These are phyloP conservation scores for Hyles lineata DNA, from an alignment of 2,888 invertebrate genomes.

Conservation along the genomic window DNA sequence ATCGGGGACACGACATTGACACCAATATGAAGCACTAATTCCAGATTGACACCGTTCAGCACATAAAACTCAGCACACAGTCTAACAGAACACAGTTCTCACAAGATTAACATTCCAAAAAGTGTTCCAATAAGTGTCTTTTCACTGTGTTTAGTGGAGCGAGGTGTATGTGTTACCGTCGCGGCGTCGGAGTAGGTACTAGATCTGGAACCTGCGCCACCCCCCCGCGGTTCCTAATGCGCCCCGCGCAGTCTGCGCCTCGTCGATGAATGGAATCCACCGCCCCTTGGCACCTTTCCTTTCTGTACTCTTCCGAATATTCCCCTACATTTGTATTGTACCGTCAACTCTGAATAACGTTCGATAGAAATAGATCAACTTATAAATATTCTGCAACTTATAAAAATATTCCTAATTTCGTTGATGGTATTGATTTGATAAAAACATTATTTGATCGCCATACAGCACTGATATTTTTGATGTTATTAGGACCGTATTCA, in stretches of 20 bases:
- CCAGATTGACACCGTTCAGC: not conserved
- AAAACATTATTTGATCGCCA: not conserved
- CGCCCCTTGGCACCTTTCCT: conserved; percentile 60
- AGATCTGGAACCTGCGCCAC: conserved; percentile 61
- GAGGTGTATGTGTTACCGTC: conserved; percentile 47
- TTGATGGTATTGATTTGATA: not conserved
- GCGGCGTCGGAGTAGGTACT: conserved; percentile 64
- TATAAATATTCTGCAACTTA: conserved; percentile 49
- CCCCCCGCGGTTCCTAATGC: conserved; percentile 44
- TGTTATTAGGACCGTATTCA: not conserved
- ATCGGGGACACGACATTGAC: not conserved
- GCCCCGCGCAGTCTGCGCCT: conserved; percentile 74
- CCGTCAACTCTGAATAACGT: conserved; percentile 67
- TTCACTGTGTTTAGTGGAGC: conserved; percentile 16
- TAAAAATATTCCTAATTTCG: not conserved
- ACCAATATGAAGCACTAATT: not conserved
- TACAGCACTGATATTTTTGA: not conserved
- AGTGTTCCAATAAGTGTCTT: not conserved
- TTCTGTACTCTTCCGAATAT: conserved; percentile 65
- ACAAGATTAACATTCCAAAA: not conserved
- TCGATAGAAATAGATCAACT: conserved; percentile 74
- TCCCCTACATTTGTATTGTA: conserved; percentile 70
- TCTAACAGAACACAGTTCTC: not conserved
- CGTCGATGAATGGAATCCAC: conserved; percentile 77
- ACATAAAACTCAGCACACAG: not conserved